phyloP scores from a whole-genome alignment of 1,140 invertebrate genomes.

The Rhysida immarginata region DNA sequence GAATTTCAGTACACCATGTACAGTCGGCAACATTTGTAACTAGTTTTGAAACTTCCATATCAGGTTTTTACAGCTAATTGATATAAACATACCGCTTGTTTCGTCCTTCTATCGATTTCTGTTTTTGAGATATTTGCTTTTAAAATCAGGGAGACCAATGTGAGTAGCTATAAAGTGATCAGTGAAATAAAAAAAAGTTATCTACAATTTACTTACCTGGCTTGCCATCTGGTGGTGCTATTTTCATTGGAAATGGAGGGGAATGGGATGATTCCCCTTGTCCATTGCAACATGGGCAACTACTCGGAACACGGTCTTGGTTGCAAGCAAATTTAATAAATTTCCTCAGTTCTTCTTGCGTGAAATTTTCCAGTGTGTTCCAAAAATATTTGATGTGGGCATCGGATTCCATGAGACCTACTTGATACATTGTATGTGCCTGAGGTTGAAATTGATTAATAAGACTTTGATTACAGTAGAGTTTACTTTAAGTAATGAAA shows the following conservation, averaged over 20 bases:
- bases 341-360: conserved; percentile 26
- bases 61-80: no score
- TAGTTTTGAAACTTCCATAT: no score
- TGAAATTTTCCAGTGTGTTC: conserved; percentile 27
- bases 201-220: conserved; percentile 18
- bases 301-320: conserved; percentile 29
- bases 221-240: conserved; percentile 29
- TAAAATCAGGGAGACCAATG: no score
- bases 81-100: no score
- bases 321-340: conserved; percentile 34
- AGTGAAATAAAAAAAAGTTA: neutral
- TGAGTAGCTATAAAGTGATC: neutral
- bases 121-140: no score
- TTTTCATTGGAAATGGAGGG: conserved; percentile 34
- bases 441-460: conserved; percentile 11
- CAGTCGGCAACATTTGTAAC: no score
- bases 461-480: no score
- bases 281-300: conserved; percentile 27
- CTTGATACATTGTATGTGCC: conserved; percentile 32
- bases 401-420: conserved; percentile 31
- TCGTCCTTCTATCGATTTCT: no score
- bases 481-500: neutral
- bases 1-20: no score
- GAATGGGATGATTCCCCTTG: conserved; percentile 25
- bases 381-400: conserved; percentile 31